phyloP scores from a whole-genome alignment of 2,888 invertebrate species.

The Lepidonotus clava region DNA sequence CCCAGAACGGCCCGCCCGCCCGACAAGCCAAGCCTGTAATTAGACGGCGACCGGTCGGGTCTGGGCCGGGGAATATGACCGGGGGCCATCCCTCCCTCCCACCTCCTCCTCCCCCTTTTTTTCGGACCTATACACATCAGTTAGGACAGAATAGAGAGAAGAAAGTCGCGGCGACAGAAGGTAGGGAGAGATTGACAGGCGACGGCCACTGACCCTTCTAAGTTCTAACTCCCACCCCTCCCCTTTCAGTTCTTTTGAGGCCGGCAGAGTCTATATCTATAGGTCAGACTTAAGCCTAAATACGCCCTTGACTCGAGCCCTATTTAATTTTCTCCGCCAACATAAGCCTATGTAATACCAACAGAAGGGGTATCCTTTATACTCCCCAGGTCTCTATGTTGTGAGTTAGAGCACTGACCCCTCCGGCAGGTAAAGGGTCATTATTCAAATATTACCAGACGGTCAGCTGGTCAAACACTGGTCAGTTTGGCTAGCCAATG shows the following conservation, averaged over 20 bases:
- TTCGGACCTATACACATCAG: not conserved
- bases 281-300: too few relatives aligned
- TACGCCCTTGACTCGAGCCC: too few relatives aligned
- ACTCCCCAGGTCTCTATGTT: not conserved
- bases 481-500: too few relatives aligned
- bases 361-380: not conserved
- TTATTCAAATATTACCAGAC: conserved; percentile 17
- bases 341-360: not conserved
- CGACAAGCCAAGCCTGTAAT: not conserved
- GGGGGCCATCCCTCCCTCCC: not conserved
- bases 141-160: not conserved
- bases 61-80: not conserved
- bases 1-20: not conserved
- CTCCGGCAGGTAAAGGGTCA: not conserved
- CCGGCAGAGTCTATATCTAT: too few relatives aligned
- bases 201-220: not conserved
- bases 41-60: not conserved
- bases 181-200: not conserved
- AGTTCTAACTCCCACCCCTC: not conserved
- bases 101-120: not conserved
- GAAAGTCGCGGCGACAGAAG: not conserved
- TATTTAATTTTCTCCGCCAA: not conserved
- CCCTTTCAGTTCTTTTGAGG: too few relatives aligned
- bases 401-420: not conserved
- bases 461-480: too few relatives aligned